phyloP scores from a whole-genome alignment of 1,140 invertebrate species.

The Leptinotarsa lineolata region DNA sequence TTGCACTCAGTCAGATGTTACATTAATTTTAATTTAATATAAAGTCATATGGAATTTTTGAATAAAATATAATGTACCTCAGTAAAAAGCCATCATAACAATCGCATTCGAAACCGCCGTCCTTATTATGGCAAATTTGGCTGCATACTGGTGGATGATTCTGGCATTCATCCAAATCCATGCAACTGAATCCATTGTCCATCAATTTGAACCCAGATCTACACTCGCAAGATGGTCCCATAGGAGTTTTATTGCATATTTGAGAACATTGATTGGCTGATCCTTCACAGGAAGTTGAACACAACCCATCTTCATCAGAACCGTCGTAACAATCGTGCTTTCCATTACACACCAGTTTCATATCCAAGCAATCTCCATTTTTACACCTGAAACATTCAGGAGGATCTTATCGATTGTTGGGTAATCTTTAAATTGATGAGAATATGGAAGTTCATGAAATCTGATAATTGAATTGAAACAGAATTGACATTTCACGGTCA shows the following conservation, averaged over 20 bases:
- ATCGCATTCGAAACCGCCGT: constrained; percentile 64
- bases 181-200: constrained; percentile 60
- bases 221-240: constrained; percentile 75
- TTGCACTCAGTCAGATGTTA: too few relatives aligned
- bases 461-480: too few relatives aligned
- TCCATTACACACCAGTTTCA: constrained; percentile 68
- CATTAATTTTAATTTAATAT: too few relatives aligned
- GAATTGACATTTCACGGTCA: too few relatives aligned
- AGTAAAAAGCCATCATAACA: constrained; percentile 78
- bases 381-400: constrained; percentile 61
- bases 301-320: constrained; percentile 50
- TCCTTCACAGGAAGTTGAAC: constrained; percentile 63
- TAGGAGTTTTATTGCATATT: constrained; percentile 68
- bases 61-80: constrained; percentile 46
- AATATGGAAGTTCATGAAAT: too few relatives aligned
- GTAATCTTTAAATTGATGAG: background rate
- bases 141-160: constrained; percentile 54
- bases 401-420: background rate
- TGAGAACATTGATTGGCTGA: constrained; percentile 60
- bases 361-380: constrained; percentile 66
- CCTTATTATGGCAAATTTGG: constrained; percentile 57
- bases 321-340: constrained; percentile 69
- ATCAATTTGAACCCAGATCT: constrained; percentile 62
- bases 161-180: constrained; percentile 75
- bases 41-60: too few relatives aligned